phyloP scores from a whole-genome alignment of 2,113 vertebrate genomes.

The Pomatorhinus ruficollis region DNA sequence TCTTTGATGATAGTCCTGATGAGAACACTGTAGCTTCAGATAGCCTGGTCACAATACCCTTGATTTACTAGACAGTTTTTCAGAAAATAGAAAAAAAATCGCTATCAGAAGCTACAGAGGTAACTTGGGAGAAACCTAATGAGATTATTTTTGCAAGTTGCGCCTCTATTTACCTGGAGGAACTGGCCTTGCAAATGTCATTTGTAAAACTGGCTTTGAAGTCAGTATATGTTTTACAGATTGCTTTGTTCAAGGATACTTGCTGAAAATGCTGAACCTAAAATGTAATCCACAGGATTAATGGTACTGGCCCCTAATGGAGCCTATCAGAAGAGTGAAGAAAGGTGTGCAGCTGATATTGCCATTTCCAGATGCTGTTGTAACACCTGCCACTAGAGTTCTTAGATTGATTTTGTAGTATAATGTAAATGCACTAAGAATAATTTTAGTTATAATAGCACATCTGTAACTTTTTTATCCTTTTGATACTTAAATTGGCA shows the following conservation, averaged over 20 bases:
- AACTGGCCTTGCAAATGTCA: background rate
- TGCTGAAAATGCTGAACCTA: background rate
- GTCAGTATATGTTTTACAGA: background rate
- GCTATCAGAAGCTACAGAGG: background rate
- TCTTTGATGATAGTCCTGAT: background rate
- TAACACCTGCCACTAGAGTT: background rate
- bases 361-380: background rate
- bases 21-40: background rate
- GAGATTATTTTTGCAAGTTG: background rate
- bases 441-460: background rate
- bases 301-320: background rate
- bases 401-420: background rate
- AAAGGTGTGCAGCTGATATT: background rate
- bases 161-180: background rate
- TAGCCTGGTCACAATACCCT: background rate
- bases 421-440: background rate
- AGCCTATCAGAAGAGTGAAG: background rate
- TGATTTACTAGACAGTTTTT: background rate
- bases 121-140: background rate
- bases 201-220: background rate
- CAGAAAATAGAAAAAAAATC: background rate
- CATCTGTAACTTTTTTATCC: background rate
- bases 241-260: background rate
- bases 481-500: background rate
- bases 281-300: background rate